Evolutionary conservation across 2,113 vertebrate species (phyloP), one percentile per base, ranked within the genome.

Genomic region (Pangasianodon hypophthalmus): DNA sequence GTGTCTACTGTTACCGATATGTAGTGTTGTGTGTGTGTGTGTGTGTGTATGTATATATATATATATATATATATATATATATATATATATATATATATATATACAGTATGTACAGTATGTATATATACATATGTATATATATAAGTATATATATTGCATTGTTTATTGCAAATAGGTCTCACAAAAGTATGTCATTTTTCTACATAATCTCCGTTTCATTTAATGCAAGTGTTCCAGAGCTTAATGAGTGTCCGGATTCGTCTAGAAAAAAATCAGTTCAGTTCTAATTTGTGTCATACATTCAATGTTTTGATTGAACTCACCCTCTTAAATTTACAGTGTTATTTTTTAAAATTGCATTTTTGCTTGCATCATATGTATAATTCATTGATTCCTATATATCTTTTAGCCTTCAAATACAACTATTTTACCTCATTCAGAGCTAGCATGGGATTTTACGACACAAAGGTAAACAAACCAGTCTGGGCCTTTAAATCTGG

Each of bases 401-500:
- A 56, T 41, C 16, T 60, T 83, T 41, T 5, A 58, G 10, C 60
- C 26, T 80, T 21, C 13, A 77, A 46, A 75, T 56, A 62, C 8
- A 37, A 37, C 26, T 88, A n/a, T 62, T 71, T 32, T 82, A 71
- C n/a, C 24, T 8, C 14, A 32, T 44, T 85, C 29, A 77, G 67
- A 89, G 29, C 67, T 77, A 62, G 69, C 26, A 48, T 58, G 73
- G 52, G 21, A 69, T 32, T 87, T 87, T 62, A 62, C 16, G 8
- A 79, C n/a, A 82, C 58, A 67, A 81, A 82, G 46, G 77, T 88
- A 88, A 88, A 82, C 87, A 82, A 82, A 67, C 26, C 87, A 67
- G 44, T 81, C 75, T 77, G 77, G 32, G 56, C 77, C 60, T 88
- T 81, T 52, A 82, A 81, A 79, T 62, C 86, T 75, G 52, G 14